Conservation (phyloP, 1,140 invertebrate genomes). For the Drosophila pseudoobscura region DNA sequence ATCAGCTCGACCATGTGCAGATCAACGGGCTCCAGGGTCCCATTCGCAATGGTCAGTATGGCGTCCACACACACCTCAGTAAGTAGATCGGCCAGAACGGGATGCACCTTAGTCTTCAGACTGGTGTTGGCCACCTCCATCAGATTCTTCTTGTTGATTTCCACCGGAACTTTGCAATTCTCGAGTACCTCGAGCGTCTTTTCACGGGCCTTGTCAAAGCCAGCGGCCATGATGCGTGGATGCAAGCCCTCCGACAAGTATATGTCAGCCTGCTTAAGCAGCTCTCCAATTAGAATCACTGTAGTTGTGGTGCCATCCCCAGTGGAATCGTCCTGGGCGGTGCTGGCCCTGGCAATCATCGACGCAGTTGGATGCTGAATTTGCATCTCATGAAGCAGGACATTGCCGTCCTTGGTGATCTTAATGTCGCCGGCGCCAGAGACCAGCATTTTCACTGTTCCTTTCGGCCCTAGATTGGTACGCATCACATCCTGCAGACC, state of each 20-base stretch:
- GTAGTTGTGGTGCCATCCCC: slow-evolving; percentile 99
- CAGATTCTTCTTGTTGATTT: slow-evolving; percentile 89
- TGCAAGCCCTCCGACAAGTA: slow-evolving; percentile 97
- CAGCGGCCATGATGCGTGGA: slow-evolving; percentile 96
- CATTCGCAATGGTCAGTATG: slow-evolving; percentile 89
- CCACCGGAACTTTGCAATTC: slow-evolving; percentile 91
- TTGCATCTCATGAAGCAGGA: slow-evolving; percentile 99
- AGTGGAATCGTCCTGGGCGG: slow-evolving; percentile 98
- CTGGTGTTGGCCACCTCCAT: slow-evolving; percentile 95
- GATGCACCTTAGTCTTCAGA: slow-evolving; percentile 95
- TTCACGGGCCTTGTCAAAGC: slow-evolving; percentile 94
- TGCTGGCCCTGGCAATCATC: slow-evolving; percentile 97
- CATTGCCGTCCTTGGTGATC: slow-evolving; percentile 99
- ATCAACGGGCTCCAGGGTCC: slow-evolving; percentile 87
- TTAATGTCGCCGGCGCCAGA: slow-evolving; percentile 99
- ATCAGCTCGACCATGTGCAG: slow-evolving; percentile 98
- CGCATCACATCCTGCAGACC: slow-evolving; percentile 99
- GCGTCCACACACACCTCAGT: slow-evolving; percentile 96
- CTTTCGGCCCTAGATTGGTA: slow-evolving; percentile 98
- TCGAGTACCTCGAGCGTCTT: slow-evolving; percentile 96
- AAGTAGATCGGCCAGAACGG: slow-evolving; percentile 93
- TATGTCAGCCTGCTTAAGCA: slow-evolving; percentile 97
- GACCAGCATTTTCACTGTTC: slow-evolving; percentile 99
- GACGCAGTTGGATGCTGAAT: slow-evolving; percentile 99
- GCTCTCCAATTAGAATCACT: slow-evolving; percentile 97